A percentile compares a stretch with the other conserved stretches of the same genome.
These are phyloP conservation scores for Sprattus sprattus DNA, from an alignment of 2,113 vertebrate species.

Conservation along the genomic window DNA sequence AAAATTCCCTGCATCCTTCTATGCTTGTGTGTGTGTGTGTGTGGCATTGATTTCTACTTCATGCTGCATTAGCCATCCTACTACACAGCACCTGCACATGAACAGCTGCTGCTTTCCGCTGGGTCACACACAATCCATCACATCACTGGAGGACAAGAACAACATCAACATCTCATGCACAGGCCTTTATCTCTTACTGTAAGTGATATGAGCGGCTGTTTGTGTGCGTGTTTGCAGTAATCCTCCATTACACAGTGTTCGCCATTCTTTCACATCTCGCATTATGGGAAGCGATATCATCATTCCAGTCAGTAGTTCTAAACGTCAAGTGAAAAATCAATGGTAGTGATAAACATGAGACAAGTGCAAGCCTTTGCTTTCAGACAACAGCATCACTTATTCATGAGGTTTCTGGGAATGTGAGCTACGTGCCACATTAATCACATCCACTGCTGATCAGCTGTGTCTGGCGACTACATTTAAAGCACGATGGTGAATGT, in stretches of 20 bases:
- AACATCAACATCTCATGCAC: background rate
- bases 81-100: background rate
- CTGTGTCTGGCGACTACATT: background rate
- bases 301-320: background rate
- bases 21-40: background rate
- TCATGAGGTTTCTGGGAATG: conserved; percentile 7
- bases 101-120: background rate
- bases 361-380: conserved; percentile 2
- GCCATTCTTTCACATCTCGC: background rate
- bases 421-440: background rate
- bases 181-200: no score
- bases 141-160: background rate
- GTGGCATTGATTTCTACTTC: conserved; percentile 5
- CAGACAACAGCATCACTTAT: conserved; percentile 1
- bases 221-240: background rate
- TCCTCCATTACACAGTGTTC: background rate
- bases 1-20: background rate
- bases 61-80: background rate
- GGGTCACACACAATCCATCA: background rate
- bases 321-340: conserved; percentile 3
- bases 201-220: background rate
- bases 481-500: background rate
- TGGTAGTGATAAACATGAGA: background rate
- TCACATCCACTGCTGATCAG: background rate
- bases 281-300: background rate